Conservation (phyloP, 2,888 invertebrate species). For the Phyllotreta striolata region DNA sequence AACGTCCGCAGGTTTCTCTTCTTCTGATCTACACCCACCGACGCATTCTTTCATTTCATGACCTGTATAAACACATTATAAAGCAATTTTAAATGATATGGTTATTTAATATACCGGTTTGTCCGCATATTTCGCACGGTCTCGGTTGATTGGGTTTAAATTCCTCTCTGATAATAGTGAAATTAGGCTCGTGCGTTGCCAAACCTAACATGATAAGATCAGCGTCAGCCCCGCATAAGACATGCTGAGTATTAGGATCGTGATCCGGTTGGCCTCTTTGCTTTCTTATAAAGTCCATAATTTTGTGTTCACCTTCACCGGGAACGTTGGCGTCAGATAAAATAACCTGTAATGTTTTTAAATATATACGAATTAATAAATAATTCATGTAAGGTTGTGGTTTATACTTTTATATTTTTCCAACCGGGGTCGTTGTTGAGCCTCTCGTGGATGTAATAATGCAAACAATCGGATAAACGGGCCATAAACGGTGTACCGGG, state of each 20-base stretch:
- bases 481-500: constrained; percentile 99
- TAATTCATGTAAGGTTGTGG: neutral
- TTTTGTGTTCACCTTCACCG: constrained; percentile 85
- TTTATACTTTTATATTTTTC: constrained; percentile 78
- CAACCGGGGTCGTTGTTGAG: constrained; percentile 95
- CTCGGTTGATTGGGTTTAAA: constrained; percentile 96
- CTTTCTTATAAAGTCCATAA: constrained; percentile 98
- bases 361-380: constrained; percentile 60
- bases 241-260: constrained; percentile 97
- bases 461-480: constrained; percentile 81
- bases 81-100: neutral
- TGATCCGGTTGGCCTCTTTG: constrained; percentile 95
- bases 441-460: constrained; percentile 88
- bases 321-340: constrained; percentile 99
- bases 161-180: constrained; percentile 98
- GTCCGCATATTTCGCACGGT: constrained; percentile 95
- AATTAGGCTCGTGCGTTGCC: constrained; percentile 98
- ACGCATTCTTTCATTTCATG: constrained; percentile 95
- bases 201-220: constrained; percentile 98
- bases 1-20: constrained; percentile 65
- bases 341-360: constrained; percentile 62
- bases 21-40: constrained; percentile 66
- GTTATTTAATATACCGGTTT: constrained; percentile 65
- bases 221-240: constrained; percentile 97
- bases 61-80: constrained; percentile 63